phyloP scores from a whole-genome alignment of 2,113 vertebrate genomes.

The Ellobius talpinus region DNA sequence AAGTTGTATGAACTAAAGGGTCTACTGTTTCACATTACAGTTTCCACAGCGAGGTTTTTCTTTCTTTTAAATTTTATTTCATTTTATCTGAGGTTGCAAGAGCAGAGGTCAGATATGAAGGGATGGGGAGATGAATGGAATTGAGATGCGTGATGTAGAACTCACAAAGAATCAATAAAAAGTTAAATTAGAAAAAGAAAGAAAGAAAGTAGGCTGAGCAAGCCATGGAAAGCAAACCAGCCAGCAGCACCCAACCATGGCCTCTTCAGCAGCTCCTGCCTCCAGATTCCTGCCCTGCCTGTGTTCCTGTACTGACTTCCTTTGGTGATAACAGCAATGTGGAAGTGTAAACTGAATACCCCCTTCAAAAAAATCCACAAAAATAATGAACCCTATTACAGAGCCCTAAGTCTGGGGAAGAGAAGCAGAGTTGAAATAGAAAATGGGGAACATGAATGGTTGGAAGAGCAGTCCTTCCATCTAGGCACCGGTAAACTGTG shows the following conservation, averaged over 20 bases:
- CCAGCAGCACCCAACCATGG: background rate
- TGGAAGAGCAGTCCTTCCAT: background rate
- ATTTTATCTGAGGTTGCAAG: background rate
- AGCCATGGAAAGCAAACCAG: background rate
- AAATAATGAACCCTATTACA: background rate
- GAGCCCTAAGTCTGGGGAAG: background rate
- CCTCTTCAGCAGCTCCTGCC: background rate
- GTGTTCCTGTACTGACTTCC: background rate
- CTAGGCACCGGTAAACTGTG: background rate
- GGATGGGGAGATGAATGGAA: background rate
- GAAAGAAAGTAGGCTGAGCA: background rate
- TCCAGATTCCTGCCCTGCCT: background rate
- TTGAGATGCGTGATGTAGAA: background rate
- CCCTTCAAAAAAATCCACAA: background rate
- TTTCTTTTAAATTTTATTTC: background rate
- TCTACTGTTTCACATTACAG: background rate
- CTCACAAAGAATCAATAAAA: background rate
- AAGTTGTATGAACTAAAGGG: background rate
- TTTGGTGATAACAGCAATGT: background rate
- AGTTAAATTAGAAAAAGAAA: background rate
- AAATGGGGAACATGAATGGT: background rate
- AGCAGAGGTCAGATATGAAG: background rate
- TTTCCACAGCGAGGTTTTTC: fast-evolving
- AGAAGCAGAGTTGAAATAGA: background rate
- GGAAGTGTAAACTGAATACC: background rate